phyloP scores from a whole-genome alignment of 2,888 invertebrate genomes.

The Rhyacophila evoluta region DNA sequence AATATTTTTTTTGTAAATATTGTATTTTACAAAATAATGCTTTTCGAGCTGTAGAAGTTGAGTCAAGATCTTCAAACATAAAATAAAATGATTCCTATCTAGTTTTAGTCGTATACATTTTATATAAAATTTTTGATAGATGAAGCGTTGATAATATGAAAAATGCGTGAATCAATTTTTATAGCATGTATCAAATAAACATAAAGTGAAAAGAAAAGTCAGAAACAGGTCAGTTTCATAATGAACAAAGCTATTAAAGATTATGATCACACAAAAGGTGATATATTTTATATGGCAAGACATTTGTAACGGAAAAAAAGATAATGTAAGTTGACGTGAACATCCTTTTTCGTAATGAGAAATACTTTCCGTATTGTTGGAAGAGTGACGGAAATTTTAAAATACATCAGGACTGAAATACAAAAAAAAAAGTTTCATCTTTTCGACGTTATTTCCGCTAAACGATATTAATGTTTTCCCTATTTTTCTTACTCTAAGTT shows the following conservation, averaged over 20 bases:
- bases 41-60: too few species aligned
- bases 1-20: too few species aligned
- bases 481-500: neutral
- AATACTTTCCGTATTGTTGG: neutral
- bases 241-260: conserved; percentile 12
- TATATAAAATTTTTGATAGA: too few species aligned
- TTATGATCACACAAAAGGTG: conserved; percentile 19
- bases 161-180: neutral
- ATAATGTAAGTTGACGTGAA: conserved; percentile 15
- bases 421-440: neutral
- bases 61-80: too few species aligned
- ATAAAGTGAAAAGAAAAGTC: neutral
- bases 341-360: conserved; percentile 20
- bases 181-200: neutral
- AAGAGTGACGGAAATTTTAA: neutral
- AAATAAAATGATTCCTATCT: too few species aligned
- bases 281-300: neutral
- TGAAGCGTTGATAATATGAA: too few species aligned
- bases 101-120: too few species aligned
- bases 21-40: too few species aligned
- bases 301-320: conserved; percentile 4
- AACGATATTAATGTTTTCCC: neutral
- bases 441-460: neutral
- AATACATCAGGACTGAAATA: neutral
- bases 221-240: conserved; percentile 17